Evolutionary conservation across 2,797 vertebrate genomes (phyloP), one percentile per base, ranked within the genome.

Genomic region (Apogon hyalosoma): DNA sequence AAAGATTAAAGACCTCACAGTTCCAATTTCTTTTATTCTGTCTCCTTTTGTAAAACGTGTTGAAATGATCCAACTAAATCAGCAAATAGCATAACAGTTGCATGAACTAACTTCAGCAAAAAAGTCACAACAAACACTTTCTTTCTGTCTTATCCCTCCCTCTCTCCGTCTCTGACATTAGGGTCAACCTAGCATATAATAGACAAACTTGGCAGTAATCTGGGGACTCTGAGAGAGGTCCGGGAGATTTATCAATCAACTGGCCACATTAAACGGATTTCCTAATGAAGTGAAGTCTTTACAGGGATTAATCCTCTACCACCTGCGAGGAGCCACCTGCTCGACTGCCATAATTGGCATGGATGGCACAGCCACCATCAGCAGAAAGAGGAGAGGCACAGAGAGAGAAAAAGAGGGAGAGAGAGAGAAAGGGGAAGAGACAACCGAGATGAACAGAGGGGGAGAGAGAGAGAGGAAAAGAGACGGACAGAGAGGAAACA

Each of bases 271-370:
- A 94, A 94, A 95, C 91, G 87, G 94, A 94, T 93, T 95, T 92
- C 93, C 93, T 95, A 95, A 95, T 94, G 94, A 94, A 95, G 93
- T 92, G 92, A 92, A 91, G 91, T 94, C 93, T 95, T 95, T 92
- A 95, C 92, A 92, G 92, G 93, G 93, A 95, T 94, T 95, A 95
- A 93, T 92, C 88, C 90, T 90, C 90, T 86, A 88, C 93, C 94
- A 92, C 94, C 94, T 94, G 93, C 90, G 82, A 93, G 85, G 92
- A 93, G 90, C 93, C 94, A 95, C 94, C 94, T 95, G 94, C 93
- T 94, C 92, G 73, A 90, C 88, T 86, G 75, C 89, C 88, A 89
- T 93, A 93, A 94, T 94, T 95, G 94, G 93, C 94, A 94, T 88
- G 87, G 87, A 91, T 90, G 88, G 88, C 89, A 91, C 76, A 83